Conservation (phyloP, 35 echinoderm and acorn worm genomes). For the Ophiothrix spiculata region DNA sequence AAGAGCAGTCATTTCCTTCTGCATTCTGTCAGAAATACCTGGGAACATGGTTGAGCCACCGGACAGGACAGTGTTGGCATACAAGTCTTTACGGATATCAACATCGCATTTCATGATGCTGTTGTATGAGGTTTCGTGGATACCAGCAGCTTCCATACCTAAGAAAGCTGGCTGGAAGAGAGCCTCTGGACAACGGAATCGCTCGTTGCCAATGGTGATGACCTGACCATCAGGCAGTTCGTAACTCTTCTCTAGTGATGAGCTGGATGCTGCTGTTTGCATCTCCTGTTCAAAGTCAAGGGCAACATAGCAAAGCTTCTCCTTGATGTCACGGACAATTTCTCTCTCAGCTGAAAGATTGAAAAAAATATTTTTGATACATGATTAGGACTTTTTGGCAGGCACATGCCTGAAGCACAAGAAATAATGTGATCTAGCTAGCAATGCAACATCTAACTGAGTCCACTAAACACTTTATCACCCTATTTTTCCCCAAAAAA, state of each 20-base stretch:
- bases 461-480: too few species aligned
- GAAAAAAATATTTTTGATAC: too few species aligned
- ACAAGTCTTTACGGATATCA: constrained; percentile 57
- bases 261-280: constrained; percentile 1
- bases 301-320: not conserved
- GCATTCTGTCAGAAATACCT: constrained; percentile 58
- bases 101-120: constrained; percentile 71
- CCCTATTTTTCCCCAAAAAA: too few species aligned
- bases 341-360: not conserved
- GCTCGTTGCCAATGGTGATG: constrained; percentile 65
- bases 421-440: too few species aligned
- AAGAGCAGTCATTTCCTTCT: constrained; percentile 56
- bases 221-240: constrained; percentile 21
- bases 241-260: constrained; percentile 4
- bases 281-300: not conserved
- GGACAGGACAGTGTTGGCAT: constrained; percentile 56
- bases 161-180: constrained; percentile 54
- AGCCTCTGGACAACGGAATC: constrained; percentile 52
- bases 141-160: constrained; percentile 52
- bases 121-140: constrained; percentile 66
- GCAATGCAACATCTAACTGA: too few species aligned
- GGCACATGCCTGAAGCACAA: too few species aligned
- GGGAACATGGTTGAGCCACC: constrained; percentile 63
- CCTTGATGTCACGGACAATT: constrained; percentile 9
- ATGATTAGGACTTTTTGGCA: too few species aligned